A percentile compares a stretch with the other conserved stretches of the same genome.
Evolutionary conservation across 2,888 invertebrate species (phyloP).

Genomic region (Cantharis flavilabris): DNA sequence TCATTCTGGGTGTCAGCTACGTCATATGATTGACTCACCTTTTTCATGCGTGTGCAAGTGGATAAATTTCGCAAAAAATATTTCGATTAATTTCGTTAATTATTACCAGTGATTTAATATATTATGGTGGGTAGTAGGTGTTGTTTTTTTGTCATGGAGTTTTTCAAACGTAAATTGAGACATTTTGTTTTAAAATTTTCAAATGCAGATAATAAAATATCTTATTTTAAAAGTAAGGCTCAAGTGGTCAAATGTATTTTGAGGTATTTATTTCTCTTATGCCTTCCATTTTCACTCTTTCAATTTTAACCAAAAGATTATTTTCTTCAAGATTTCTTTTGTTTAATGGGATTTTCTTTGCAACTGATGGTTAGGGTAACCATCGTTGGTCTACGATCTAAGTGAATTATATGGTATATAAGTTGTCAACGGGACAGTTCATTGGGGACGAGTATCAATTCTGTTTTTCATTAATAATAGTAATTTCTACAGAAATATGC

Average conservation of each 20-base stretch:
- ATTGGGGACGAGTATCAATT: too few species aligned
- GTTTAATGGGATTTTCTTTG: too few species aligned
- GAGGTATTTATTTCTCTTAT: too few species aligned
- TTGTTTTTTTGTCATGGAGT: neutral
- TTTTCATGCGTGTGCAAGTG: neutral
- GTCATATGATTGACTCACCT: conserved; percentile 29
- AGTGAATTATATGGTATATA: too few species aligned
- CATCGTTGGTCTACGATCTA: too few species aligned
- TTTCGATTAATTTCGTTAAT: neutral
- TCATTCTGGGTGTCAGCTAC: conserved; percentile 21
- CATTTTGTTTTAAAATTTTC: neutral
- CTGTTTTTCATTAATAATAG: too few species aligned
- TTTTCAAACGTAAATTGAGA: neutral
- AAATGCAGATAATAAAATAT: neutral
- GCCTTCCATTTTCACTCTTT: too few species aligned
- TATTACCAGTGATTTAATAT: neutral
- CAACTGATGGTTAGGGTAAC: too few species aligned
- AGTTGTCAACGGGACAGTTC: too few species aligned
- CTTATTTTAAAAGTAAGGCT: neutral
- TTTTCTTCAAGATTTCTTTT: too few species aligned
- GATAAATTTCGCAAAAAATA: neutral
- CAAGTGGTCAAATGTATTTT: neutral
- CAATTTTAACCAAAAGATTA: too few species aligned
- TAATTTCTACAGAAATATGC: too few species aligned
- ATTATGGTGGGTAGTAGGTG: neutral